Percentiles rank a stretch among this genome's conserved stretches.
phyloP scores from a whole-genome alignment of 2,797 vertebrate species.

The Chromobotia macracanthus region DNA sequence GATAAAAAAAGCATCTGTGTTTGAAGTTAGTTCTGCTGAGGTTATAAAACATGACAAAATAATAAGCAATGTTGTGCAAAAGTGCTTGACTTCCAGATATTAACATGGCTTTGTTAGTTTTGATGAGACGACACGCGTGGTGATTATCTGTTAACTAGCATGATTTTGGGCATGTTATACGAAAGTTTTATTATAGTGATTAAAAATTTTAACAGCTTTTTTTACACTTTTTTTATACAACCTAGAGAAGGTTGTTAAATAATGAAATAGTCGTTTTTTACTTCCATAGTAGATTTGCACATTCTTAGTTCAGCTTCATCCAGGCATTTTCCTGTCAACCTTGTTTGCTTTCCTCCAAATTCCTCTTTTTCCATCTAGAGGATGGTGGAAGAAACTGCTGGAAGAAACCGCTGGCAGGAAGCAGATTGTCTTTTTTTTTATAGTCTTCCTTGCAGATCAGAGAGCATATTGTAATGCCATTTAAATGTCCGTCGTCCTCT shows the following conservation, averaged over 20 bases:
- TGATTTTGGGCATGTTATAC: too few relatives aligned
- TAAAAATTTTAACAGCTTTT: too few relatives aligned
- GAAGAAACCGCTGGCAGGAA: conserved; percentile 23
- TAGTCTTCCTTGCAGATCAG: conserved; percentile 29
- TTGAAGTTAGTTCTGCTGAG: background rate
- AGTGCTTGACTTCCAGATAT: background rate
- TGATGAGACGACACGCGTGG: background rate
- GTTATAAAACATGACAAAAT: background rate
- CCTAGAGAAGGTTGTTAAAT: too few relatives aligned
- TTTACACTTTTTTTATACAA: too few relatives aligned
- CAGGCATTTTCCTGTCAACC: conserved; percentile 13
- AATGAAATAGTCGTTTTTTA: background rate
- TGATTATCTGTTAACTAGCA: background rate
- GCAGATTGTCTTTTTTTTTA: conserved; percentile 27
- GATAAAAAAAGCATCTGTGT: background rate
- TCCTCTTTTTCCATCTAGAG: background rate
- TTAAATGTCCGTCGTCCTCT: conserved; percentile 58
- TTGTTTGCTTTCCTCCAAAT: conserved; percentile 9
- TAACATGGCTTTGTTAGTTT: background rate
- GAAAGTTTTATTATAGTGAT: too few relatives aligned
- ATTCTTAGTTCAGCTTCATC: background rate
- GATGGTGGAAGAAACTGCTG: conserved; percentile 47
- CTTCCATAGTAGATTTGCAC: background rate
- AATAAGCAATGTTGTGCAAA: background rate
- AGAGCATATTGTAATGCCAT: conserved; percentile 60